Evolutionary conservation across 2,113 vertebrate genomes (phyloP), one percentile per base, ranked within the genome.

Genomic region (Cheilinus undulatus): DNA sequence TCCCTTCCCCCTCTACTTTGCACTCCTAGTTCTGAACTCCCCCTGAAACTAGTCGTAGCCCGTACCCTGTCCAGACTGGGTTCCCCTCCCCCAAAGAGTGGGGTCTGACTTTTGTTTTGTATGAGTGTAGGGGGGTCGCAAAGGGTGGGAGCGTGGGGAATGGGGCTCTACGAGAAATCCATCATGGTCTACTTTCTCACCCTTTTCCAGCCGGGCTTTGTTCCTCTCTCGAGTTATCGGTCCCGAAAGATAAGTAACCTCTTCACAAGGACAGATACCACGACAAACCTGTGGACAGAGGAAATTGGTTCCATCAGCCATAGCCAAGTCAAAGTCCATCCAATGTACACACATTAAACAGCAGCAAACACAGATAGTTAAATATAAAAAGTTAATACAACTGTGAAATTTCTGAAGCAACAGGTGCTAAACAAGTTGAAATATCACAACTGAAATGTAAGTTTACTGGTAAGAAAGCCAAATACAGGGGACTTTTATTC

Each of bases 21-120:
- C 78, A 82, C 85, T 80, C 77, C 77, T 73, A 69, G 77, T 86
- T 87, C 83, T 78, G 78, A 89, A 88, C 83, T 89, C 82, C 75
- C 80, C 83, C 86, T 80, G 88, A 91, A 93, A 91, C 89, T 71
- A 67, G 89, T 90, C 63, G 83, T 92, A 91, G 42, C 42, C 42
- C 42, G 20, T 86, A 91, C 85, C 49, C 70, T 49, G 80, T 83
- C 90, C 85, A 91, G 88, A 88, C 83, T 82, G 75, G 65, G 73
- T 52, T 87, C 92, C 92, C 92, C 90, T 91, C 91, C 92, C 92
- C 92, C 84, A 85, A 72, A 83, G 80, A 76, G 85, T 88, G 84
- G 87, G 65, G 88, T 72, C 88, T 91, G 89, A 92, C 90, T 92
- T 91, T 92, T 91, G 91, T 91, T 91, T 87, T 87, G 89, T 86